Base-by-base conservation (phyloP, 2,888 invertebrate species). In the Tachystola acroxantha region DNA sequence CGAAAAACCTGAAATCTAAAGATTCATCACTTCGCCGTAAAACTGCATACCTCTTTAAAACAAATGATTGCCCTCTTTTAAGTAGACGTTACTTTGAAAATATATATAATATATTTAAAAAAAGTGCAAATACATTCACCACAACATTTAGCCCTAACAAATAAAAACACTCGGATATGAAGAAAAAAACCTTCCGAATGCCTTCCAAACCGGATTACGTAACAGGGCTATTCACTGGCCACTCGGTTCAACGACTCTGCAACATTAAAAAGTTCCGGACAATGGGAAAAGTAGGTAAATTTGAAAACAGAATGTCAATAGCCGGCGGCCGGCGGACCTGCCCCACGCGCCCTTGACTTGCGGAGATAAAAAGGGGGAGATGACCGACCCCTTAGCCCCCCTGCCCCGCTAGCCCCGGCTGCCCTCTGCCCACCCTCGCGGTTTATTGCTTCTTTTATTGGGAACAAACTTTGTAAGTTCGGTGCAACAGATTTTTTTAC, bases 311-410 rank as follows among this genome's bases (percentile, higher is more conserved):
- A 82, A 85, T 82, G 85, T 85, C 85, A 85, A 85, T 86, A 85
- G 85, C 85, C 84, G 80, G 53, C 79, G 80, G 84, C 76, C 77
- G 69, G 76, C 71, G 67, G 80, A 85, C 85, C 85, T 85, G 81
- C 85, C 85, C 76, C 84, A 86, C 78, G 78, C 81, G 84, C 81
- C 85, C 85, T 82, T 85, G 84, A 80, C 79, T 85, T 84, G 81
- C 64, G 71, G 65, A 77, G 85, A 82, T 82, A 81, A 81, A 79
- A 77, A 78, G 74, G 75, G 76, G 73, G 80, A 78, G 77, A 77
- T 82, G 81, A 82, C 81, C 82, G 76, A 56, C 76, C 59, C 66
- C n/a, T n/a, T n/a, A n/a, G n/a, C 67, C 54, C 61, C 57, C 53
- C 37, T 36, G 53, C 50, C 50, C 32, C 33, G 36, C 36, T 39